These are phyloP conservation scores for Myopa tessellatipennis DNA, from an alignment of 2,888 invertebrate species.

Conservation along the genomic window DNA sequence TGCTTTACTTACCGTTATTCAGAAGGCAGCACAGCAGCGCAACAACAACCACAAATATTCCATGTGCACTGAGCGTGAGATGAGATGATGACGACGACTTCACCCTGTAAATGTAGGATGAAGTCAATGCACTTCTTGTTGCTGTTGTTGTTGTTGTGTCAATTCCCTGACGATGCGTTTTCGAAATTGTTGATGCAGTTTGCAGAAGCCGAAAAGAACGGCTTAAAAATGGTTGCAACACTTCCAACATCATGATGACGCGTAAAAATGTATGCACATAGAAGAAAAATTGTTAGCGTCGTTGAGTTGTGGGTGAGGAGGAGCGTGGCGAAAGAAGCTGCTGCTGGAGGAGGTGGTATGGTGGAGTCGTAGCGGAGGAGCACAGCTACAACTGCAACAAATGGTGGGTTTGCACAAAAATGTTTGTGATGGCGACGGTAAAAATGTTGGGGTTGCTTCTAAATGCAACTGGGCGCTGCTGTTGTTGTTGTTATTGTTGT, in stretches of 20 bases:
- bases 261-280: constrained; percentile 14
- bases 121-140: constrained; percentile 42
- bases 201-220: constrained; percentile 48
- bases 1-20: constrained; percentile 58
- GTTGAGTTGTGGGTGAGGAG: background rate
- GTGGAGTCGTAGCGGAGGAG: background rate
- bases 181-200: constrained; percentile 52
- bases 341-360: background rate
- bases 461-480: constrained; percentile 17
- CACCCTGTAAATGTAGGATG: constrained; percentile 22
- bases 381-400: constrained; percentile 11
- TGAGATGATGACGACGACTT: constrained; percentile 16
- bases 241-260: constrained; percentile 33
- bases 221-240: constrained; percentile 47
- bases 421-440: constrained; percentile 28
- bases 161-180: constrained; percentile 62
- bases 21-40: constrained; percentile 56
- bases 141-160: constrained; percentile 46
- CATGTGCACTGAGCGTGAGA: constrained; percentile 41
- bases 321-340: constrained; percentile 28
- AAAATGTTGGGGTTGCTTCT: constrained; percentile 18
- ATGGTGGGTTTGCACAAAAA: constrained; percentile 12
- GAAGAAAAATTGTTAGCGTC: background rate
- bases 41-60: constrained; percentile 54
- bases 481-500: constrained; percentile 25